Evolutionary conservation across 2,113 vertebrate genomes (phyloP).

Genomic region (Nycticebus coucang): DNA sequence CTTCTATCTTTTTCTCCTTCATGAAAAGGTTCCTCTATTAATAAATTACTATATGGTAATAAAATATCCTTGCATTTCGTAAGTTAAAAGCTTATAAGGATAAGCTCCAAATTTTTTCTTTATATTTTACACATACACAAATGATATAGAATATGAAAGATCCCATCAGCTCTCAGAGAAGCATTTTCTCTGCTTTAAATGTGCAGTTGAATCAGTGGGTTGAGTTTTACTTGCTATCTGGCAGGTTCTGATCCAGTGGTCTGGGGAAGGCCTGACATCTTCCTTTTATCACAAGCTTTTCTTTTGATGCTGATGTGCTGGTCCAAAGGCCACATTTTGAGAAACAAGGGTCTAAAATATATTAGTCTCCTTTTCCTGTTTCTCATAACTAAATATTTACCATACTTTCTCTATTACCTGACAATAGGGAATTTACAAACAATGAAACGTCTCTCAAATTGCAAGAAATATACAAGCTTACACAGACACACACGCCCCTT

Average conservation of each 20-base stretch:
- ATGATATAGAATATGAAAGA: neutral
- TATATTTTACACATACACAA: neutral
- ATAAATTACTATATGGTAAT: neutral
- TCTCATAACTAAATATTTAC: constrained; percentile 20
- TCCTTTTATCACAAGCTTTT: neutral
- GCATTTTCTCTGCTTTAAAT: neutral
- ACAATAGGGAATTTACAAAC: neutral
- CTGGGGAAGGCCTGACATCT: neutral
- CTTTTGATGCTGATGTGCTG: neutral
- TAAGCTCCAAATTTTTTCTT: neutral
- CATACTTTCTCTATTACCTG: constrained; percentile 42
- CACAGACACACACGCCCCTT: neutral
- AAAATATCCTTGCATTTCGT: neutral
- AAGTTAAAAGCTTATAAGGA: constrained; percentile 14
- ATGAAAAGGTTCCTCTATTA: constrained; percentile 20
- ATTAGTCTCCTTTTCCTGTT: neutral
- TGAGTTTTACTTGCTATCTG: neutral
- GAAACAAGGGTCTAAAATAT: neutral
- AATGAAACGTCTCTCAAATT: constrained; percentile 32
- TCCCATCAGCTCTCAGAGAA: neutral
- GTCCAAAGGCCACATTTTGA: neutral
- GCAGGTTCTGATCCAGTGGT: neutral
- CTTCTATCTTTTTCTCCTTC: neutral
- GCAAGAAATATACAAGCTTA: neutral
- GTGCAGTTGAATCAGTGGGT: neutral